Evolutionary conservation across 2,797 vertebrate species (phyloP).

Genomic region (Gephyroberyx darwinii): DNA sequence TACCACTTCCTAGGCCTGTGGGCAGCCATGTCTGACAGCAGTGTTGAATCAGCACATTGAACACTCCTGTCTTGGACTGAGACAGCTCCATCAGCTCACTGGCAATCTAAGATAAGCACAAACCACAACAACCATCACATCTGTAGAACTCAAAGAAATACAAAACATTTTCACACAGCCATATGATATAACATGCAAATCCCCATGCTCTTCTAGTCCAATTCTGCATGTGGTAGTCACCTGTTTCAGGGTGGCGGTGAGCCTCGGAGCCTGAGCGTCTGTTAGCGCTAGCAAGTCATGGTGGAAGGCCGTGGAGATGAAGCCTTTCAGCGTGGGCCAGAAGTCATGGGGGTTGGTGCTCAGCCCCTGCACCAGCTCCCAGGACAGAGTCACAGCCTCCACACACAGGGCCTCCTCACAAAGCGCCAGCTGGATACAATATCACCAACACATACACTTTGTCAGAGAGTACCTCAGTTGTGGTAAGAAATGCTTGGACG

Average conservation of each 20-base stretch:
- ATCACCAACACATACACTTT: not conserved
- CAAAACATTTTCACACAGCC: not conserved
- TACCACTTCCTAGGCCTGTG: constrained; percentile 22
- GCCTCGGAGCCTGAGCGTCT: constrained; percentile 74
- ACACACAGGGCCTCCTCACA: constrained; percentile 84
- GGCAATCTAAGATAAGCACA: constrained; percentile 81
- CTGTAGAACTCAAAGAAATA: not conserved
- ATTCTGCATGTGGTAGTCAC: constrained; percentile 67
- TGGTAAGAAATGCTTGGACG: no score
- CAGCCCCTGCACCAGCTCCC: constrained; percentile 87
- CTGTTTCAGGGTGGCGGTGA: constrained; percentile 85
- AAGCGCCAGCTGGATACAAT: constrained; percentile 77
- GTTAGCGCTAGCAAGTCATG: constrained; percentile 80
- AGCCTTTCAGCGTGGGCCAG: constrained; percentile 91
- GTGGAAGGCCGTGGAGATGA: constrained; percentile 87
- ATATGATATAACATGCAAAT: not conserved
- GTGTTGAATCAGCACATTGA: constrained; percentile 86
- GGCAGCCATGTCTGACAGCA: constrained; percentile 90
- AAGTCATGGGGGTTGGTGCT: constrained; percentile 92
- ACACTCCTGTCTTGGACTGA: constrained; percentile 89
- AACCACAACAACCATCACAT: not conserved
- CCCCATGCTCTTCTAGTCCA: not conserved
- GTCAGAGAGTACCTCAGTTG: not conserved
- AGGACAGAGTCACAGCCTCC: constrained; percentile 85
- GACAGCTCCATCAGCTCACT: constrained; percentile 88